Evolutionary conservation across 1,140 invertebrate genomes (phyloP), one percentile per base, ranked within the genome.

Genomic region (Nephila pilipes): DNA sequence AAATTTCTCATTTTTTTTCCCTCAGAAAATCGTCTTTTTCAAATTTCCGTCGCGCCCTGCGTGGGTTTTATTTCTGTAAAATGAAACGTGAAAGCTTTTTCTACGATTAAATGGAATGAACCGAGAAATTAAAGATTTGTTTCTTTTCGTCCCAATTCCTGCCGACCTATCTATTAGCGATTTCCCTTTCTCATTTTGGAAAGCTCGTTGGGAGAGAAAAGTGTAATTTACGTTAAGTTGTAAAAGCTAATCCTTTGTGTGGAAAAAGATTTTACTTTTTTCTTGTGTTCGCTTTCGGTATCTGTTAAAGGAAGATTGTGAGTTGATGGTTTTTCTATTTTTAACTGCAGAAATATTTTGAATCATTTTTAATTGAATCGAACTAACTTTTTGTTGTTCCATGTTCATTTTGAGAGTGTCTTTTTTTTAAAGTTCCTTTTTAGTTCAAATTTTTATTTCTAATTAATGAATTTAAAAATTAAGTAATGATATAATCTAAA

Each of bases 111-210:
- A 75, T 32, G 32, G 69, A 75, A 75, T 75, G 25, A 20, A 32
- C 69, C 69, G 12, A 75, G 32, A 75, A 75, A 75, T 75, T 75
- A 69, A 75, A 65, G 36, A 16, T 75, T 75, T 75, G 29, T 36
- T 75, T 75, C 25, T 69, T 69, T 69, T 29, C 63, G 63, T 16
- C 25, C 18, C 22, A 65, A 65, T 65, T 65, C n/a, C n/a, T 65
- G 63, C 4, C 25, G 25, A 75, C 29, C 25, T 29, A 32, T 75
- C 29, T 36, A 36, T 75, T 75, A 32, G 14, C 2, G 29, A 75
- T 18, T 16, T 32, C 16, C 32, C 16, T 32, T 36, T 75, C 5
- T 75, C 69, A 2, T 32, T 75, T 75, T 32, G 16, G 32, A 75
- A 32, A 18, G 3, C 18, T 18, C 14, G 20, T 20, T 14, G 14